phyloP scores from a whole-genome alignment of 1,140 invertebrate genomes.

The Diorhabda elongata region DNA sequence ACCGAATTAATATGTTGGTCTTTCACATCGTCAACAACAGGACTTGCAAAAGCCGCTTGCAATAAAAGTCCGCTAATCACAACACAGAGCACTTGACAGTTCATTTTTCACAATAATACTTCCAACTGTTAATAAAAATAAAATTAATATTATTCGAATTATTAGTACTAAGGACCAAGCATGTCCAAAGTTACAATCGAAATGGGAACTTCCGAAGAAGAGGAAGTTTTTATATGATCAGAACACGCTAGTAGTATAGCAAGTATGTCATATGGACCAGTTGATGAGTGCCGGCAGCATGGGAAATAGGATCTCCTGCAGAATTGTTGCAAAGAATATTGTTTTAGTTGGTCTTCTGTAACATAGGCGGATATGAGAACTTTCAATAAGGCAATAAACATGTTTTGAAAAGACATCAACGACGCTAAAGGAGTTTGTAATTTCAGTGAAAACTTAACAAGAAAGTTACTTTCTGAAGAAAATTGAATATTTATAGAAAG shows the following conservation, averaged over 20 bases:
- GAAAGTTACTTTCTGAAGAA: too few relatives aligned
- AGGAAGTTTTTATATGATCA: constrained; percentile 45
- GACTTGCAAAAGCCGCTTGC: constrained; percentile 36
- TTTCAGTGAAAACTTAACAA: too few relatives aligned
- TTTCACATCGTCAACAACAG: constrained; percentile 42
- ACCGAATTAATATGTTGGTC: constrained; percentile 42
- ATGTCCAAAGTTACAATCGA: constrained; percentile 44
- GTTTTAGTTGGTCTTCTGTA: constrained; percentile 21
- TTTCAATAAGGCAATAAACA: not conserved
- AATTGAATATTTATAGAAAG: too few relatives aligned
- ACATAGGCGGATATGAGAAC: constrained; percentile 1
- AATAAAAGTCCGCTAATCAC: constrained; percentile 35
- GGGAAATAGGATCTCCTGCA: constrained; percentile 42
- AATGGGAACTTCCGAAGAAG: constrained; percentile 38
- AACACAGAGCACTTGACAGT: constrained; percentile 43
- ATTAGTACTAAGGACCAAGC: constrained; percentile 19
- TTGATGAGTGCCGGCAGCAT: constrained; percentile 29
- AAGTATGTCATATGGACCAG: constrained; percentile 48
- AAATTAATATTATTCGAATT: not conserved
- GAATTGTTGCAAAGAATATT: constrained; percentile 6
- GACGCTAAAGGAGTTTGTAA: too few relatives aligned
- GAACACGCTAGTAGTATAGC: constrained; percentile 16
- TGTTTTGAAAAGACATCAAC: not conserved
- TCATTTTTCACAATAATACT: constrained; percentile 35
- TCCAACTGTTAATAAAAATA: not conserved